Percentiles rank a stretch among this genome's conserved stretches.
Evolutionary conservation across 2,113 vertebrate species (phyloP).

Genomic region (Hyperopisus bebe): DNA sequence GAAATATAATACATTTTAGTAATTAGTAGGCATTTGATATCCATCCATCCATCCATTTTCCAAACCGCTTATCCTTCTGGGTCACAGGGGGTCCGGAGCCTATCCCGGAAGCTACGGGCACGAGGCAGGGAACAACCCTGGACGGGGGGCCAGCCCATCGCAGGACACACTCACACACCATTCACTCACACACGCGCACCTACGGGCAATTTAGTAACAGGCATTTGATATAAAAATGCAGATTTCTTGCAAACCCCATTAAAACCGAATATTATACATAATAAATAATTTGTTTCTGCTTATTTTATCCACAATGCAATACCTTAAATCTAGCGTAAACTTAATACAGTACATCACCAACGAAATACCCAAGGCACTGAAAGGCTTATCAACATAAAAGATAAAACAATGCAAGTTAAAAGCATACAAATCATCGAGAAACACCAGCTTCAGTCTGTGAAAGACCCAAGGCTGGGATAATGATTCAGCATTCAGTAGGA

Average conservation of each 20-base stretch:
- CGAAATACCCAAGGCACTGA: background rate
- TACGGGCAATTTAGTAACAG: too few relatives aligned
- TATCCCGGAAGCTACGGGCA: too few relatives aligned
- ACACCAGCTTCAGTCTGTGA: background rate
- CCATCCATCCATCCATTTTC: too few relatives aligned
- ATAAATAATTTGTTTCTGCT: background rate
- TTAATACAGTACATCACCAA: background rate
- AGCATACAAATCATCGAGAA: background rate
- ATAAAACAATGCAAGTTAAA: background rate
- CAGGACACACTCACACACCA: too few relatives aligned
- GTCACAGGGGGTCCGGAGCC: too few relatives aligned
- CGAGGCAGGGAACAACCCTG: too few relatives aligned
- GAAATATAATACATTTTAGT: too few relatives aligned
- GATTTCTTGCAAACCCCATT: background rate
- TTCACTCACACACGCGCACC: too few relatives aligned
- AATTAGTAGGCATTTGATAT: too few relatives aligned
- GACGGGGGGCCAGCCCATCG: too few relatives aligned
- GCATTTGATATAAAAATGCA: background rate
- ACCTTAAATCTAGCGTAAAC: background rate
- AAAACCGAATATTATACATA: background rate
- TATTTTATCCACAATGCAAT: background rate
- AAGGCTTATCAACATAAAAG: background rate
- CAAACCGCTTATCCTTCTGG: too few relatives aligned
- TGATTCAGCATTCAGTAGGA: background rate
- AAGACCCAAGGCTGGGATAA: background rate